Evolutionary conservation across 2,888 invertebrate genomes (phyloP), one percentile per base, ranked within the genome.

Genomic region (Epirrhoe tristata): DNA sequence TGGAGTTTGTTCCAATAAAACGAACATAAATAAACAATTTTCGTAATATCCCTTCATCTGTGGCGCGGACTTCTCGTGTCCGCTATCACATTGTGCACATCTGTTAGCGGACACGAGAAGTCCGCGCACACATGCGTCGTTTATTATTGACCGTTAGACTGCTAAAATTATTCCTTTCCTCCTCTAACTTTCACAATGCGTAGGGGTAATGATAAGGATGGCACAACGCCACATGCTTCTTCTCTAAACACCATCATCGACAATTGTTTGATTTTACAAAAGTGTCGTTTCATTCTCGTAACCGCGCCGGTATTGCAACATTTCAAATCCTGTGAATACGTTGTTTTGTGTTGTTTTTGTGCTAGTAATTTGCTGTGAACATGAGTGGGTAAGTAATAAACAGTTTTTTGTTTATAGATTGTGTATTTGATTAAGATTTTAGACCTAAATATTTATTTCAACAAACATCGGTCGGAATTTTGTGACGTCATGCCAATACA

Each of bases 371-470:
- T 39, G 55, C 39, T 55, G 39, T 55, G 16, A 55, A 55, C 55
- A 55, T 55, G 55, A 55, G 55, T 55, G 55, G 55, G 55, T 54
- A 54, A 54, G 54, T 54, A 54, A 54, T 54, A 54, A 54, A 54
- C 36, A 54, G 54, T 54, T 54, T 54, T 54, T 54, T 36, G 54
- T 54, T 54, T 36, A 54, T 54, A 54, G 36, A 54, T 54, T 54
- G 54, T 54, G 54, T 54, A 54, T 54, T 54, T 54, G 36, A 54
- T 54, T 36, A 36, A 54, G 54, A 54, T 54, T 54, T 54, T 54
- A 36, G 54, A 54, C 54, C 36, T 54, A 54, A 54, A 54, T 54
- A 54, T 36, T 54, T 54, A 54, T 54, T 54, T 54, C 10, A 54
- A 54, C 54, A 54, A 54, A 54, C 36, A 54, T 54, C 54, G 54